A percentile compares a stretch with the other conserved stretches of the same genome.
These are phyloP conservation scores for Sitodiplosis mosellana DNA, from an alignment of 1,140 invertebrate genomes.

Conservation along the genomic window DNA sequence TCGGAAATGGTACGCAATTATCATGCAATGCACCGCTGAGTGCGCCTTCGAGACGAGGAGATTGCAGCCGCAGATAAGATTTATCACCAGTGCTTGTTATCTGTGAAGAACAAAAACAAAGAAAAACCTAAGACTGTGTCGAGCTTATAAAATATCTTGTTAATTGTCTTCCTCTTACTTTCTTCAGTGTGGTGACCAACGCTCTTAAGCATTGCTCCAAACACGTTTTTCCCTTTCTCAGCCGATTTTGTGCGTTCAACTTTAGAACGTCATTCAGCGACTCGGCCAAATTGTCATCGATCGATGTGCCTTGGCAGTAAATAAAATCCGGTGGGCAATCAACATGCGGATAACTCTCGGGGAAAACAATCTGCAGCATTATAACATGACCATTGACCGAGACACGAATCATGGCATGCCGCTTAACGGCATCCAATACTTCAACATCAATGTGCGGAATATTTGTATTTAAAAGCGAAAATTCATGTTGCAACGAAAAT, in stretches of 20 bases:
- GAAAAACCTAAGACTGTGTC: neutral
- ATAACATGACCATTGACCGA: constrained; percentile 52
- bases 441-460: constrained; percentile 66
- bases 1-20: constrained; percentile 80
- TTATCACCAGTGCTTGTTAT: constrained; percentile 17
- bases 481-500: constrained; percentile 63
- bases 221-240: constrained; percentile 58
- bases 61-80: constrained; percentile 21
- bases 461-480: constrained; percentile 69
- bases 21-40: constrained; percentile 39
- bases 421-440: constrained; percentile 47
- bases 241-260: constrained; percentile 51
- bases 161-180: constrained; percentile 17
- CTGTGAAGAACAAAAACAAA: constrained; percentile 2
- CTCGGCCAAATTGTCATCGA: constrained; percentile 36
- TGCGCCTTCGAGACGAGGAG: constrained; percentile 19
- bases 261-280: constrained; percentile 51
- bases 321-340: constrained; percentile 53
- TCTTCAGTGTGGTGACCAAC: constrained; percentile 47
- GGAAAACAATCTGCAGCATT: constrained; percentile 46
- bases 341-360: constrained; percentile 19
- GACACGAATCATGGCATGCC: constrained; percentile 55
- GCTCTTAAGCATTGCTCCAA: constrained; percentile 62
- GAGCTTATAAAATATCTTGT: neutral
- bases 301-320: constrained; percentile 36